These are phyloP conservation scores for Andrena camellia DNA, from an alignment of 2,888 invertebrate species.

Conservation along the genomic window DNA sequence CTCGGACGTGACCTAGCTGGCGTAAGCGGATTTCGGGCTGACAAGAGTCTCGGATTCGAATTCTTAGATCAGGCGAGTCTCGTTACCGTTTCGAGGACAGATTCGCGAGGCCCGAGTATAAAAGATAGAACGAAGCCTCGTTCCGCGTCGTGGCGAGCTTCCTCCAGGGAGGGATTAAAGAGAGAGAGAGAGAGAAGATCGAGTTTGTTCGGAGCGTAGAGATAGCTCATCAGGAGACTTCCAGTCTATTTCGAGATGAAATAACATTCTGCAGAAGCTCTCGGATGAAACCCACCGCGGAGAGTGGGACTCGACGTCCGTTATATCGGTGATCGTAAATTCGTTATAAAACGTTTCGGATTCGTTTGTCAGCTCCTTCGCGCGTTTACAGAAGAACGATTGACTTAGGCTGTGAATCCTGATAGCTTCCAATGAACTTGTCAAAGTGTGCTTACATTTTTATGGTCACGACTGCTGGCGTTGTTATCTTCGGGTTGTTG, in stretches of 20 bases:
- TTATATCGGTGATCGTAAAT: slow-evolving; percentile 25
- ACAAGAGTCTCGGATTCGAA: background rate
- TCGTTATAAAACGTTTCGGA: slow-evolving; percentile 25
- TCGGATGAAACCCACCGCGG: slow-evolving; percentile 4
- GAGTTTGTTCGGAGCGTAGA: slow-evolving; percentile 7
- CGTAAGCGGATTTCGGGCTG: slow-evolving; percentile 2
- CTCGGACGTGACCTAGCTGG: background rate
- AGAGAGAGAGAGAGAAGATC: background rate
- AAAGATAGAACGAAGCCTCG: background rate
- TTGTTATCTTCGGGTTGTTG: too few species aligned
- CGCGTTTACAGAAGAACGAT: background rate
- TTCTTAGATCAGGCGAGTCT: background rate
- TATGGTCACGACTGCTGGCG: too few species aligned
- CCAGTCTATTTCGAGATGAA: slow-evolving; percentile 46
- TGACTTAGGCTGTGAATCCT: background rate
- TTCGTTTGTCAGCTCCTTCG: background rate
- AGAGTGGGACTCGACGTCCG: slow-evolving; percentile 11
- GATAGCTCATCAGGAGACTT: slow-evolving; percentile 39
- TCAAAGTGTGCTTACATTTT: too few species aligned
- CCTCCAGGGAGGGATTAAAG: background rate
- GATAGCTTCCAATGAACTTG: background rate
- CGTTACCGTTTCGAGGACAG: background rate
- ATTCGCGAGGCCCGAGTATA: background rate
- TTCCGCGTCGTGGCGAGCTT: background rate
- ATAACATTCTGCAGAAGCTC: slow-evolving; percentile 49